These are phyloP conservation scores for Synergus umbraculus DNA, from an alignment of 2,888 invertebrate species.

Conservation along the genomic window DNA sequence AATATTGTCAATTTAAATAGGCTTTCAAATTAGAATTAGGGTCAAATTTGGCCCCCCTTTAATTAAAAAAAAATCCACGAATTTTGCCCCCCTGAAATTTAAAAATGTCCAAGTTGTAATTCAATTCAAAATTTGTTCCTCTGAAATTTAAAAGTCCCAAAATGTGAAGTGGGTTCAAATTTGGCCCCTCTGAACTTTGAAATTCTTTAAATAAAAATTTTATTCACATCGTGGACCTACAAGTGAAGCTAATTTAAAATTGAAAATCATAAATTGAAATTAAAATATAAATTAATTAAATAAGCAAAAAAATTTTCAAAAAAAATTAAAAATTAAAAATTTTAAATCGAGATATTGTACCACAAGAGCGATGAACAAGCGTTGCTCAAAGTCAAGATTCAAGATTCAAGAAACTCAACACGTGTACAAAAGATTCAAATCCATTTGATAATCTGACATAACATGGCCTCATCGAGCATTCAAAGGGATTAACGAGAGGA, in stretches of 20 bases:
- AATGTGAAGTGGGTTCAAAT: neutral
- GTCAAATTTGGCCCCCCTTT: neutral
- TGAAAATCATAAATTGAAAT: neutral
- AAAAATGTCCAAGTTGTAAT: no score
- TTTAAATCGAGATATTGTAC: slow-evolving; percentile 27
- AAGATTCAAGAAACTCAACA: slow-evolving; percentile 35
- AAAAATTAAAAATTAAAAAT: neutral
- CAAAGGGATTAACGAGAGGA: slow-evolving; percentile 52
- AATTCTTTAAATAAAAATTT: neutral
- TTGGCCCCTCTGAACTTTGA: neutral
- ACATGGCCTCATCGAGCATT: neutral
- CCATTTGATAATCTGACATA: slow-evolving; percentile 21
- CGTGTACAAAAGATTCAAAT: neutral
- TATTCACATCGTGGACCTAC: neutral
- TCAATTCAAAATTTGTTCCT: no score
- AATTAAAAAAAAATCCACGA: neutral
- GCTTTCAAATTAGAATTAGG: neutral
- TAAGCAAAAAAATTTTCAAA: neutral
- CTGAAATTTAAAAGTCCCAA: neutral
- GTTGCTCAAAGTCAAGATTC: slow-evolving; percentile 21
- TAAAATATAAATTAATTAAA: neutral
- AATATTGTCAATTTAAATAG: no score
- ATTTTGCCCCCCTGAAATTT: neutral
- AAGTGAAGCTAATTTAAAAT: neutral
- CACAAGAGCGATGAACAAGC: slow-evolving; percentile 19